phyloP scores from a whole-genome alignment of 2,888 invertebrate species.

The Hirtodrosophila duncani region DNA sequence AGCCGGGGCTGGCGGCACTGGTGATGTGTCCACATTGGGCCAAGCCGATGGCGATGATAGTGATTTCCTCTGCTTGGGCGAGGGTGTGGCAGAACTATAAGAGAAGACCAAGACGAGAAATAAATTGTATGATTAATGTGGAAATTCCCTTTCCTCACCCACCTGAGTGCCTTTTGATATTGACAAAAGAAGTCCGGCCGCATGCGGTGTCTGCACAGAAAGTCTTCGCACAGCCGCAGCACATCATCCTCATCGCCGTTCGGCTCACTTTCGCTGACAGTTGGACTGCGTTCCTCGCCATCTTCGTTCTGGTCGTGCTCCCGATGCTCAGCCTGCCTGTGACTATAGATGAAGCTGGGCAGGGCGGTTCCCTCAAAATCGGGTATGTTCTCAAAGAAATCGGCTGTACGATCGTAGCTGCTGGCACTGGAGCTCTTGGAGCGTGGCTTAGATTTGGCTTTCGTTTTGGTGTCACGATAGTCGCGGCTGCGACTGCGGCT shows the following conservation, averaged over 20 bases:
- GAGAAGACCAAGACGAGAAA: background rate
- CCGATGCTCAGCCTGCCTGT: constrained; percentile 2
- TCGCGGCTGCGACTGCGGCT: constrained; percentile 19
- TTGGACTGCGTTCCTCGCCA: too few species aligned
- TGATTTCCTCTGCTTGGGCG: constrained; percentile 53
- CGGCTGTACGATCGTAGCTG: constrained; percentile 66
- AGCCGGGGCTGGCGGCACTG: background rate
- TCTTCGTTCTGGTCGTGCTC: constrained; percentile 14
- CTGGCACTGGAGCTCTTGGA: constrained; percentile 37
- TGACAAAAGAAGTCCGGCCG: constrained; percentile 89
- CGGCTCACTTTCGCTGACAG: constrained; percentile 33
- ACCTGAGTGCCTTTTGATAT: constrained; percentile 81
- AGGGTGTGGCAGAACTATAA: constrained; percentile 54
- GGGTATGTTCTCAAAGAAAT: constrained; percentile 76
- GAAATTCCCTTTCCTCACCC: too few species aligned
- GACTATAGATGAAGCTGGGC: constrained; percentile 44
- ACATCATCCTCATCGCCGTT: constrained; percentile 63
- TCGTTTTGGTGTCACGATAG: too few species aligned
- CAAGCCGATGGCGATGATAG: constrained; percentile 33
- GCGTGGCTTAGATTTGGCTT: constrained; percentile 15
- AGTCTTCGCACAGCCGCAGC: constrained; percentile 81
- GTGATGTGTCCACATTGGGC: constrained; percentile 14
- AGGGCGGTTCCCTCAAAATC: constrained; percentile 67
- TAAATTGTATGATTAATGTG: background rate
- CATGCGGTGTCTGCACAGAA: constrained; percentile 83